A percentile compares a stretch with the other conserved stretches of the same genome.
Conservation (phyloP, 2,888 invertebrate genomes). For the Drosophila tanythrix region DNA sequence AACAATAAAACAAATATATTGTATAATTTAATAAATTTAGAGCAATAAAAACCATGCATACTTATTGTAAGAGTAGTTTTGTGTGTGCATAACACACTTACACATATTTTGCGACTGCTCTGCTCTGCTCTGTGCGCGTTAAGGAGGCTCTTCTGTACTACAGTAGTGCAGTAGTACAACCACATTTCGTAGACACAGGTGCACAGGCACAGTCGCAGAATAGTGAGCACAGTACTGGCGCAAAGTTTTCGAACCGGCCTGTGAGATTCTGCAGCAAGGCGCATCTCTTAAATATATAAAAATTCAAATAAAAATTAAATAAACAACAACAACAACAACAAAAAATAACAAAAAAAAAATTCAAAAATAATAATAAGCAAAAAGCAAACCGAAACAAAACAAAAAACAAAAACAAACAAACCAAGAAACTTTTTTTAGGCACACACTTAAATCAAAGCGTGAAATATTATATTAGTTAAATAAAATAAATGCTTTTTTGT, state of each 20-base stretch:
- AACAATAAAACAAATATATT: slow-evolving; percentile 53
- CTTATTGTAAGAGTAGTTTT: slow-evolving; percentile 32
- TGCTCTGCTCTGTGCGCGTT: slow-evolving; percentile 28
- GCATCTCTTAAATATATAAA: slow-evolving; percentile 28
- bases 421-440: slow-evolving; percentile 64
- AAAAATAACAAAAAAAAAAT: slow-evolving; percentile 19
- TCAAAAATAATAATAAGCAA: slow-evolving; percentile 20
- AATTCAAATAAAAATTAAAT: slow-evolving; percentile 18
- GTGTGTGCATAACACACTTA: background rate
- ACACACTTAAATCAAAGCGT: slow-evolving; percentile 80
- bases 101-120: slow-evolving; percentile 35
- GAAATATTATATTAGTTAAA: slow-evolving; percentile 74
- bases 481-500: slow-evolving; percentile 83
- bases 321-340: slow-evolving; percentile 16
- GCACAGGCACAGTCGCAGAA: slow-evolving; percentile 21
- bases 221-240: slow-evolving; percentile 51
- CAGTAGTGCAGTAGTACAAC: slow-evolving; percentile 1
- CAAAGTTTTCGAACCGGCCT: slow-evolving; percentile 39
- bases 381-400: slow-evolving; percentile 4
- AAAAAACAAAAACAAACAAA: slow-evolving; percentile 33
- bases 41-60: slow-evolving; percentile 60
- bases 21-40: slow-evolving; percentile 56
- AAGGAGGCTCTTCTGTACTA: slow-evolving; percentile 9
- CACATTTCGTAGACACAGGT: slow-evolving; percentile 12
- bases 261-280: slow-evolving; percentile 19